Conservation (phyloP, 2,797 vertebrate genomes). For the Danionella dracula region DNA sequence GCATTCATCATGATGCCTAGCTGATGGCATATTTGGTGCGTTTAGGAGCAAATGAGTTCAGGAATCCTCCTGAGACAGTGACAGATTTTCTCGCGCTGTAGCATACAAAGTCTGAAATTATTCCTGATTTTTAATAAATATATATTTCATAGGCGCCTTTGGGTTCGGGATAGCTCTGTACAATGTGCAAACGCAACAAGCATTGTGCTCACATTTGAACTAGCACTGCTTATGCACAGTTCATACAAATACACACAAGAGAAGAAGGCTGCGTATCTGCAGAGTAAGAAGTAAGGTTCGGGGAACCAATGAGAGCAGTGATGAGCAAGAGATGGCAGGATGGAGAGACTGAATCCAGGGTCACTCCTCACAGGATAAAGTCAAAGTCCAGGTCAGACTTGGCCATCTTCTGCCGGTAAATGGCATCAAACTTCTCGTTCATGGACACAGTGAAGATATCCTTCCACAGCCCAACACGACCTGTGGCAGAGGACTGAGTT, state of each 20-base stretch:
- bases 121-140: slow-evolving; percentile 34
- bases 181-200: slow-evolving; percentile 35
- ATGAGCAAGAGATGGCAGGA: slow-evolving; percentile 12
- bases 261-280: neutral
- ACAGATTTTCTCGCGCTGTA: slow-evolving; percentile 1
- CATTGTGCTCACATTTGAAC: slow-evolving; percentile 34
- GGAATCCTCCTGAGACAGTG: slow-evolving; percentile 17
- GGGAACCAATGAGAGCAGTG: neutral
- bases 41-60: slow-evolving; percentile 8
- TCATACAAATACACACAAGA: slow-evolving; percentile 29
- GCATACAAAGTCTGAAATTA: slow-evolving; percentile 38
- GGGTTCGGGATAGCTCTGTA: slow-evolving; percentile 35
- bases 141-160: slow-evolving; percentile 27
- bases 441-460: slow-evolving; percentile 99
- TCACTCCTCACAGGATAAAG: slow-evolving; percentile 78
- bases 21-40: slow-evolving; percentile 16
- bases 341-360: slow-evolving; percentile 10
- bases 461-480: slow-evolving; percentile 92
- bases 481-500: slow-evolving; percentile 58
- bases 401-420: slow-evolving; percentile 96
- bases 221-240: slow-evolving; percentile 25
- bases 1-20: slow-evolving; percentile 9
- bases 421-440: slow-evolving; percentile 94
- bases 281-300: neutral
- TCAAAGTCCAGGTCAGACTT: slow-evolving; percentile 93